Evolutionary conservation across 2,797 vertebrate genomes (phyloP), one percentile per base, ranked within the genome.

Genomic region (Pelobates cultripes): DNA sequence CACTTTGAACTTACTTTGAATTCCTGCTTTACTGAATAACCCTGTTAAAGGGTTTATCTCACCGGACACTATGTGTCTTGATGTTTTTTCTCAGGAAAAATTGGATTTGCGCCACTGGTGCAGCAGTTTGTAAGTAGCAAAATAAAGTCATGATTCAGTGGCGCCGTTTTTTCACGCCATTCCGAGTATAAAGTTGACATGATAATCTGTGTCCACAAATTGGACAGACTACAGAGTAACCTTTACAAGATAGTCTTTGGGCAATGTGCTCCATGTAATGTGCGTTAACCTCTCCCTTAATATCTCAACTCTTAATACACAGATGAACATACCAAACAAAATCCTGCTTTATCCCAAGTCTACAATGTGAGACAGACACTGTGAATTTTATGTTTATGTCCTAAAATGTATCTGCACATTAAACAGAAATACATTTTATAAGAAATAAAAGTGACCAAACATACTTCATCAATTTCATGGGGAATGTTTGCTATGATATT

Each of bases 281-380:
- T 40, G 61, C n/a, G 28, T 64, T 64, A 40, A 64, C 6, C 10
- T 28, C 5, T 10, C 61, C 61, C 61, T 64, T 14, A 28, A 64
- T 28, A 57, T 57, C 55, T 57, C 55, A 12, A 14, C 28, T 2
- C 57, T 2, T 7, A 64, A 17, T 28, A 10, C 93, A 92, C 91
- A 92, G 90, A 90, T 86, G 88, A 93, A 92, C 88, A 90, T 91
- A 91, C 92, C 91, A 53, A 93, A 70, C 3, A 1, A 90, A 90
- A 89, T 88, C 87, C 86, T 88, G 90, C 91, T 89, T 87, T 90
- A 86, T 89, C 86, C 91, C 81, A 88, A 92, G 90, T 91, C 90
- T 92, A 92, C 91, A 89, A 92, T 91, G 91, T 88, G 88, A 90
- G 91, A 91, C 92, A 90, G 89, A 91, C 70, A 72, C 43, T 14